These are phyloP conservation scores for Petaurus breviceps DNA, from an alignment of 2,113 vertebrate species.

Conservation along the genomic window DNA sequence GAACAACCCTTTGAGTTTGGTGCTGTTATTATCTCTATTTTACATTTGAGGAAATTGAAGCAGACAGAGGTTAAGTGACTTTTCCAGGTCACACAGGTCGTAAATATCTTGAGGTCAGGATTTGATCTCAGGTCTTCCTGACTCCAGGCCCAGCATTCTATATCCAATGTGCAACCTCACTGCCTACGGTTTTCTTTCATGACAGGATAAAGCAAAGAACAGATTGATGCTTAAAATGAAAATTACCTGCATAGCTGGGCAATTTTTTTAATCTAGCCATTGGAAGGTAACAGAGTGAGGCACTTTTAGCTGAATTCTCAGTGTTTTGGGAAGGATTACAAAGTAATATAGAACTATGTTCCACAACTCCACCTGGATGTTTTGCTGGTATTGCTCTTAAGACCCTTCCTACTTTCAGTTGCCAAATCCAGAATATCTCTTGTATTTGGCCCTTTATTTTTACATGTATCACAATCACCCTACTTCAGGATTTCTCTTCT, in stretches of 20 bases:
- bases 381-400: neutral
- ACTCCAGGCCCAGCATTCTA: neutral
- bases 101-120: constrained; percentile 1
- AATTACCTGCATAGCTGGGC: neutral
- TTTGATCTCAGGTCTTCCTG: constrained; percentile 18
- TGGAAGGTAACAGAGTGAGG: neutral
- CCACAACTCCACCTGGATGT: neutral
- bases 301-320: neutral
- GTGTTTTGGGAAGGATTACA: neutral
- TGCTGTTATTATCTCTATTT: constrained; percentile 15
- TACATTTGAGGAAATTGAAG: constrained; percentile 4
- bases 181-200: neutral
- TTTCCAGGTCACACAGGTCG: constrained; percentile 15
- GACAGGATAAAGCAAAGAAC: neutral
- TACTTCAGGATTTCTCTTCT: neutral
- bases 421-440: neutral
- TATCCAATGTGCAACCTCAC: neutral
- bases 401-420: neutral
- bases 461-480: neutral
- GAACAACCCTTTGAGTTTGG: constrained; percentile 33
- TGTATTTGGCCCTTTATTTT: neutral
- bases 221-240: neutral
- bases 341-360: neutral
- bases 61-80: constrained; percentile 11
- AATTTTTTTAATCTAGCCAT: neutral